Conservation (phyloP, 2,888 invertebrate species). For the Ametastegia equiseti region DNA sequence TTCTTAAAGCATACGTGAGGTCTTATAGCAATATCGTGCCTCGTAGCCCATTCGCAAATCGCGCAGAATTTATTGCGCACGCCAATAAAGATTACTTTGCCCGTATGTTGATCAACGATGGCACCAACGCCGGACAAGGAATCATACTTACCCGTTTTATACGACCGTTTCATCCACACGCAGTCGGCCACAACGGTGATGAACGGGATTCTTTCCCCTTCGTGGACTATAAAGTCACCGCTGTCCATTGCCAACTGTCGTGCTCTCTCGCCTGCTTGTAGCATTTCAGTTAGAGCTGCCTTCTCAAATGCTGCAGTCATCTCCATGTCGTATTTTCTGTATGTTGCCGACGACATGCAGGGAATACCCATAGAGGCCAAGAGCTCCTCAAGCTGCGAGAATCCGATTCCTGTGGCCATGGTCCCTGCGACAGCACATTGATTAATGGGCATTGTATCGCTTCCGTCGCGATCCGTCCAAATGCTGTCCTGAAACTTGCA, state of each 20-base stretch:
- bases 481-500: slow-evolving; percentile 48
- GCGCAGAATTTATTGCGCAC: slow-evolving; percentile 63
- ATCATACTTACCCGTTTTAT: slow-evolving; percentile 52
- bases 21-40: slow-evolving; percentile 41
- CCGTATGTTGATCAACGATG: slow-evolving; percentile 53
- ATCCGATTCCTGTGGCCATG: slow-evolving; percentile 54
- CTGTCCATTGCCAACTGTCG: slow-evolving; percentile 52
- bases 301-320: slow-evolving; percentile 45
- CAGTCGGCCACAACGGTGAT: slow-evolving; percentile 55
- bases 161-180: slow-evolving; percentile 56
- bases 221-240: slow-evolving; percentile 36
- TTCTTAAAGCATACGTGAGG: slow-evolving; percentile 61
- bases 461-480: slow-evolving; percentile 49
- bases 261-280: slow-evolving; percentile 20
- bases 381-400: slow-evolving; percentile 53
- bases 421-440: slow-evolving; percentile 52
- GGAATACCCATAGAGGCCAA: slow-evolving; percentile 53
- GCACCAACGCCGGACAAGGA: slow-evolving; percentile 53
- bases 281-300: slow-evolving; percentile 24
- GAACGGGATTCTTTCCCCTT: slow-evolving; percentile 48
- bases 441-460: slow-evolving; percentile 50
- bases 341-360: slow-evolving; percentile 50
- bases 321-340: slow-evolving; percentile 39
- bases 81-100: slow-evolving; percentile 60
- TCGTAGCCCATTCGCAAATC: slow-evolving; percentile 54